Evolutionary conservation across 2,888 invertebrate species (phyloP).

Genomic region (Drosophila affinis): DNA sequence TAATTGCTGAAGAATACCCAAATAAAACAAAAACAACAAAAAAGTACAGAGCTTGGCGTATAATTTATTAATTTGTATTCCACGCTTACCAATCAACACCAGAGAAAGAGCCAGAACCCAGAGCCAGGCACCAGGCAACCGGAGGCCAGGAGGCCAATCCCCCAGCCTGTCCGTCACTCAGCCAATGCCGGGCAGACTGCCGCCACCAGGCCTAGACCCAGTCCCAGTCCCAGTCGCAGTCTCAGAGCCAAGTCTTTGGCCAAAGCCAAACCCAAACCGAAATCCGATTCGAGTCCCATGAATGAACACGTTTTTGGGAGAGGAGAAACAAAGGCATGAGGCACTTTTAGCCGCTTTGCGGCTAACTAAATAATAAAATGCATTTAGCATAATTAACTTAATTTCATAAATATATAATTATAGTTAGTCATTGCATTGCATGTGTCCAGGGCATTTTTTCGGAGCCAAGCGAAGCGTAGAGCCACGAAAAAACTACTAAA

Average conservation of each 20-base stretch:
- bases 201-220: constrained; percentile 25
- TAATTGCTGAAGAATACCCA: constrained; percentile 26
- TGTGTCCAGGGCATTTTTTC: constrained; percentile 66
- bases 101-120: constrained; percentile 3
- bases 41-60: constrained; percentile 39
- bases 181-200: constrained; percentile 8
- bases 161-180: constrained; percentile 23
- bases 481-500: constrained; percentile 2
- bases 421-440: constrained; percentile 62
- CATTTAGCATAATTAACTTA: constrained; percentile 73
- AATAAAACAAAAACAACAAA: constrained; percentile 29
- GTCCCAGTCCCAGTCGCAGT: constrained; percentile 9
- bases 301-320: constrained; percentile 39
- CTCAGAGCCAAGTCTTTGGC: neutral
- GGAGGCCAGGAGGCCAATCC: constrained; percentile 9
- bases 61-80: constrained; percentile 72
- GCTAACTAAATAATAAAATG: constrained; percentile 67
- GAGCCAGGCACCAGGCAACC: neutral
- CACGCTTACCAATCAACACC: constrained; percentile 51
- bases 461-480: constrained; percentile 72
- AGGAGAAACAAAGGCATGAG: constrained; percentile 7
- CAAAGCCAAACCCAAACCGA: neutral
- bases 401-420: constrained; percentile 77
- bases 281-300: constrained; percentile 5
- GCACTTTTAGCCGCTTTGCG: constrained; percentile 22